phyloP scores from a whole-genome alignment of 2,888 invertebrate genomes.

The Epistrophella euchroma region DNA sequence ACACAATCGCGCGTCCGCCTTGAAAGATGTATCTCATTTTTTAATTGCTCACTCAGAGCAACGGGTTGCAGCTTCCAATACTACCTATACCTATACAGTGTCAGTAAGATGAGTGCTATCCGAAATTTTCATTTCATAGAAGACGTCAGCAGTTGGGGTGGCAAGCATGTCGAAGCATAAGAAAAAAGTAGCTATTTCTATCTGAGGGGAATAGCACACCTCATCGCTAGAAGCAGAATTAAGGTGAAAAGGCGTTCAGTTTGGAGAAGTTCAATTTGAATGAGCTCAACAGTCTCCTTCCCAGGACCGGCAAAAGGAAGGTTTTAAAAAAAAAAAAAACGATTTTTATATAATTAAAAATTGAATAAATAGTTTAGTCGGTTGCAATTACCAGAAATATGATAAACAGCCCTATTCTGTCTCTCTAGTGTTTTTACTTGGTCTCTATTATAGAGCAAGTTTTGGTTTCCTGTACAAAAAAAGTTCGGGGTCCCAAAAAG shows the following conservation, averaged over 20 bases:
- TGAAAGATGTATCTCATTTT: constrained; percentile 67
- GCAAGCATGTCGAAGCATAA: not conserved
- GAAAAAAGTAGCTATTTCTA: constrained; percentile 4
- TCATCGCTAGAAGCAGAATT: not conserved
- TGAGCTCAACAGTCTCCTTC: not conserved
- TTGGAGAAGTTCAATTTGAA: constrained; percentile 46
- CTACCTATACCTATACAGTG: not conserved
- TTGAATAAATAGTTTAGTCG: not conserved
- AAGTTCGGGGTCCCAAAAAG: no score
- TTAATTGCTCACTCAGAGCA: constrained; percentile 70
- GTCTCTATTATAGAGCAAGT: no score
- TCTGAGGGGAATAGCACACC: not conserved
- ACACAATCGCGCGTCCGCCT: constrained; percentile 38
- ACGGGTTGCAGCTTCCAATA: constrained; percentile 30
- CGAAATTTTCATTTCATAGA: constrained; percentile 43
- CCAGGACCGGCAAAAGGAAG: constrained; percentile 1
- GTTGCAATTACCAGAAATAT: no score
- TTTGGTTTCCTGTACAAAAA: no score
- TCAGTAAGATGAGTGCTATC: constrained; percentile 51
- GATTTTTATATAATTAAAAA: not conserved
- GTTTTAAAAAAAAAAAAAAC: not conserved
- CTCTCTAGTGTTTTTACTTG: no score
- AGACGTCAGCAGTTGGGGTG: constrained; percentile 30
- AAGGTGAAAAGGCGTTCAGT: constrained; percentile 60
- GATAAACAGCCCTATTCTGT: no score